Evolutionary conservation across 2,113 vertebrate species (phyloP), one percentile per base, ranked within the genome.

Genomic region (Vicugna pacos): DNA sequence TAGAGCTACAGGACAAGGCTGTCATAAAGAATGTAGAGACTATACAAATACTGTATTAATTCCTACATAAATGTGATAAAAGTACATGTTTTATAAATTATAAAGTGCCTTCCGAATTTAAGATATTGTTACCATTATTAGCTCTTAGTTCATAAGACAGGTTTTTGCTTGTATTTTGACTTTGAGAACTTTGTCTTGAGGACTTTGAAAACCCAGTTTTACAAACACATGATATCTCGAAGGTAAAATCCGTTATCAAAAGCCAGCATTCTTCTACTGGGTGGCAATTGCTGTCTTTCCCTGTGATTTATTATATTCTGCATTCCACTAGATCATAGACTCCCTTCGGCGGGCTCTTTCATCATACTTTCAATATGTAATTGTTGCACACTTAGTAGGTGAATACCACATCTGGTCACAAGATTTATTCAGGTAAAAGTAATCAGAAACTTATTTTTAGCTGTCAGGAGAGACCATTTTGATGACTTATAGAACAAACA

Each of bases 371-470:
- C 92, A 67, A 48, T 87, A 81, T 76, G 94, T 94, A 98, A 97
- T 97, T 94, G 94, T 89, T 84, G 96, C 89, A 88, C 95, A 96
- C 93, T 97, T 96, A 94, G 93, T 96, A 69, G 95, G 86, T 81
- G 94, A 97, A 84, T 94, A 92, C 89, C 87, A 85, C 87, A 97
- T 89, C 89, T 96, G 91, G 91, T 48, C 89, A 95, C 90, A 96
- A 96, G 97, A 98, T 96, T 98, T 97, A 97, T 97, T 95, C 93
- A 96, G 91, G 97, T 95, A 92, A 95, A 96, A 97, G 98, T 97
- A 96, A 97, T 97, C 97, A 96, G 94, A 96, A 96, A 97, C 96
- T 97, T 95, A 97, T 90, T 98, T 98, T 97, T 92, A 67, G 95
- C 94, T 95, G 97, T 97, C 95, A 93, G n/a, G 89, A 73, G 79